Evolutionary conservation across 2,113 vertebrate species (phyloP), one percentile per base, ranked within the genome.

Genomic region (Bubo bubo): DNA sequence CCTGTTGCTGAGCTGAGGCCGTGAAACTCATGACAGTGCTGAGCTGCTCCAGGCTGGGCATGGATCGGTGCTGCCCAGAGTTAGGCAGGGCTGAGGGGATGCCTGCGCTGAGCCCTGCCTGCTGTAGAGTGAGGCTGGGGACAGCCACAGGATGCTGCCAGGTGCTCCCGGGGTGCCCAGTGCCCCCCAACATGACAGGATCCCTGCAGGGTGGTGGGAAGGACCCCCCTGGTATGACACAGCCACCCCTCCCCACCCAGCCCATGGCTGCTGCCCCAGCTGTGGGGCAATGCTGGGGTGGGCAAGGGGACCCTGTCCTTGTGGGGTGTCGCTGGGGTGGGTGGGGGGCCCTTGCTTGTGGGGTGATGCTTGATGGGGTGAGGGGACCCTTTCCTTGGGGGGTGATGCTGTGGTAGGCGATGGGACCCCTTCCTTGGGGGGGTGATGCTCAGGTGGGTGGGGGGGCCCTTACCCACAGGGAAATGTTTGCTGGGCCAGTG

Each of bases 171-270:
- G 23, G 27, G 47, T 58, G 30, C 26, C 39, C 4, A 1, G 34
- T 52, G 71, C 2, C 6, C 24, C 37, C 12, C 58, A 21, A 2
- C 1, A 1, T 7, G 43, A 47, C 4, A 4, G 60, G 35, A 30
- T 7, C 34, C 30, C 50, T 34, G 39, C 0, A 2, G 43, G 39
- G 39, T 39, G 39, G 27, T 0, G 2, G 59, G n/a, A 35, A 67
- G n/a, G 53, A 63, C 16, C 3, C 14, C 21, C 47, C 28, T 4
- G 4, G 26, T 27, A 15, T n/a, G 34, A 53, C 14, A 9, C 35
- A 45, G 10, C 43, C 34, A 16, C 43, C 45, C 9, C 45, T 20
- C 9, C n/a, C 34, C 43, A 4, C 12, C 58, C 58, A 50, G 41
- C 35, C 49, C 27, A 6, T 8, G 35, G 23, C 43, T 52, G 49